Conservation (phyloP, 1,140 invertebrate species). For the Helicoverpa zea region DNA sequence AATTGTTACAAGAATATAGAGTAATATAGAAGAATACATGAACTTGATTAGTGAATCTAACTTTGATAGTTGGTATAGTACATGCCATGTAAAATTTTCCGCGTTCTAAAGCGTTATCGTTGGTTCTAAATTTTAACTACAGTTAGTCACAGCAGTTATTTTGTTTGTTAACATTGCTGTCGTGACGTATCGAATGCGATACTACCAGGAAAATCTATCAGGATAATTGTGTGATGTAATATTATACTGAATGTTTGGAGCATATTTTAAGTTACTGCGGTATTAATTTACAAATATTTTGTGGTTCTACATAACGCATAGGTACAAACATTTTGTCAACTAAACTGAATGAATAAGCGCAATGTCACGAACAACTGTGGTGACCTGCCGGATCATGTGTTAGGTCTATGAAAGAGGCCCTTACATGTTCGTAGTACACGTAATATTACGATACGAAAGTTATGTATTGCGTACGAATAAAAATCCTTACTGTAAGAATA, state of each 20-base stretch:
- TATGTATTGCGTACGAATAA: not conserved
- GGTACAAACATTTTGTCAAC: not conserved
- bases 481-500: not conserved
- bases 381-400: constrained; percentile 9
- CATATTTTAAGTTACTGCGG: not conserved
- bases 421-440: not conserved
- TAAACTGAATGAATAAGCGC: not conserved
- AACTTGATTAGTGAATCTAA: too few relatives aligned
- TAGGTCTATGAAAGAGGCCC: not conserved
- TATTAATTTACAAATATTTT: constrained; percentile 11
- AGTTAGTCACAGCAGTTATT: constrained; percentile 6
- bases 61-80: not conserved
- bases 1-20: not conserved
- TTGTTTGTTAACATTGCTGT: constrained; percentile 22
- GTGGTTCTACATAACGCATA: not conserved
- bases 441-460: too few relatives aligned
- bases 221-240: constrained; percentile 26
- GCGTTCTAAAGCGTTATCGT: not conserved
- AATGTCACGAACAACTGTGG: not conserved
- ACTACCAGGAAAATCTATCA: constrained; percentile 25
- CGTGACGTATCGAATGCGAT: constrained; percentile 11
- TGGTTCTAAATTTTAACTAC: not conserved
- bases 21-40: not conserved
- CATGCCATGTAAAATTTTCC: not conserved
- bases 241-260: not conserved